Percentiles rank a stretch among this genome's conserved stretches.
These are phyloP conservation scores for Ctenicera cuprea DNA, from an alignment of 2,888 invertebrate genomes.

Conservation along the genomic window DNA sequence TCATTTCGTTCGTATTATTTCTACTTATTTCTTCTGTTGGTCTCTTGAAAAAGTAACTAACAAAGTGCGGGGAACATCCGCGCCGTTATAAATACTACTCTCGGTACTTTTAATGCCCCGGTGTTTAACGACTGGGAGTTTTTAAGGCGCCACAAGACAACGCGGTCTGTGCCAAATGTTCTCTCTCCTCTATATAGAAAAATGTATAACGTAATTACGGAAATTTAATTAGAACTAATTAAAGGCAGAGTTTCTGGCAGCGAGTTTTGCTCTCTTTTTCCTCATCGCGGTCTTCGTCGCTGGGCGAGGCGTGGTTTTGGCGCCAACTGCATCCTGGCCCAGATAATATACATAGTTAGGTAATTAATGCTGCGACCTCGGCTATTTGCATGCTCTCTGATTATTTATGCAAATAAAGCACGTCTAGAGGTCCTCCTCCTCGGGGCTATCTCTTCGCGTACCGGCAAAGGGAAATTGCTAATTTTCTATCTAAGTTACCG, in stretches of 20 bases:
- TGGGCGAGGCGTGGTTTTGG: constrained; percentile 60
- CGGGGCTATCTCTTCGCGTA: constrained; percentile 63
- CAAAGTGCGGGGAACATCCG: constrained; percentile 31
- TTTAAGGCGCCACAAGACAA: constrained; percentile 53
- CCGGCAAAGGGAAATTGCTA: constrained; percentile 70
- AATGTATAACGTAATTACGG: constrained; percentile 69
- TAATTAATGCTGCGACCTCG: constrained; percentile 72
- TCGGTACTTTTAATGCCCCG: constrained; percentile 44
- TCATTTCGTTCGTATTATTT: constrained; percentile 52
- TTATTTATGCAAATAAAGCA: constrained; percentile 73
- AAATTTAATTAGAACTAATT: constrained; percentile 72
- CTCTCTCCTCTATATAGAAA: constrained; percentile 59
- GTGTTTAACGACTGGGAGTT: constrained; percentile 51
- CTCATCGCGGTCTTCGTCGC: constrained; percentile 49
- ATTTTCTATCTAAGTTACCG: constrained; percentile 69
- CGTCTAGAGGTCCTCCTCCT: constrained; percentile 66
- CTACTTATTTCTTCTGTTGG: constrained; percentile 44
- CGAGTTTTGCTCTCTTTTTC: constrained; percentile 62
- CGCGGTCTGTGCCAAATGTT: constrained; percentile 58
- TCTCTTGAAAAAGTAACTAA: constrained; percentile 37
- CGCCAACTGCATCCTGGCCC: constrained; percentile 66
- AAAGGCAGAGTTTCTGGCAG: constrained; percentile 64
- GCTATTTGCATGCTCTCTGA: constrained; percentile 72
- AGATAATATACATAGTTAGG: constrained; percentile 69
- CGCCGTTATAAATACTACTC: constrained; percentile 45